Conservation (phyloP, 2,888 invertebrate genomes). For the Unio pictorum region DNA sequence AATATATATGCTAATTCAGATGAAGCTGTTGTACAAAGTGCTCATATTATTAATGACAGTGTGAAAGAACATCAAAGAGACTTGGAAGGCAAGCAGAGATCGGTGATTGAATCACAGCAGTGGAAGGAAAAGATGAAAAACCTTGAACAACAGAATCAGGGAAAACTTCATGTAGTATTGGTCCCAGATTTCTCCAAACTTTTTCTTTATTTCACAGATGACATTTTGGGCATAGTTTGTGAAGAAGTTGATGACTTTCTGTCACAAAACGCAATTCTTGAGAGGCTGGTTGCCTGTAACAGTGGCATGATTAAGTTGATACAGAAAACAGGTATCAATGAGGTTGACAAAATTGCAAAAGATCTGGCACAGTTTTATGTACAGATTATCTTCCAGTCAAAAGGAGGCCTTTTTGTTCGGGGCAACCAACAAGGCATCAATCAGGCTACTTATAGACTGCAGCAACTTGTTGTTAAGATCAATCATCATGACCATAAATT, state of each 20-base stretch:
- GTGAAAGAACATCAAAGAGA: too few relatives aligned
- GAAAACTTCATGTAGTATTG: too few relatives aligned
- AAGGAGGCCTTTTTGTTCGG: too few relatives aligned
- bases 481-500: too few relatives aligned
- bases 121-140: not conserved
- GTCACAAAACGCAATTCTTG: slow-evolving; percentile 21
- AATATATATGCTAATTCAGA: too few relatives aligned
- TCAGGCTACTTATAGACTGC: too few relatives aligned
- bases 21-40: too few relatives aligned
- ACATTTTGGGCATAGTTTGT: slow-evolving; percentile 10
- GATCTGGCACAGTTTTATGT: slow-evolving; percentile 13
- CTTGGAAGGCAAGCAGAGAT: not conserved
- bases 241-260: slow-evolving; percentile 22
- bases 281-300: slow-evolving; percentile 9
- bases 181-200: not conserved
- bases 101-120: not conserved
- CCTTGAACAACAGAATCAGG: not conserved
- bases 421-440: too few relatives aligned
- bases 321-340: slow-evolving; percentile 12
- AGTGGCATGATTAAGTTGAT: slow-evolving; percentile 21
- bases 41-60: too few relatives aligned
- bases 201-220: slow-evolving; percentile 17
- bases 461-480: too few relatives aligned
- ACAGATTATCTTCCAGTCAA: not conserved
- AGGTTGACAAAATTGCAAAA: slow-evolving; percentile 16